Evolutionary conservation across 92 coral and sea anemone genomes (phyloP).

Genomic region (Muricea muricata): DNA sequence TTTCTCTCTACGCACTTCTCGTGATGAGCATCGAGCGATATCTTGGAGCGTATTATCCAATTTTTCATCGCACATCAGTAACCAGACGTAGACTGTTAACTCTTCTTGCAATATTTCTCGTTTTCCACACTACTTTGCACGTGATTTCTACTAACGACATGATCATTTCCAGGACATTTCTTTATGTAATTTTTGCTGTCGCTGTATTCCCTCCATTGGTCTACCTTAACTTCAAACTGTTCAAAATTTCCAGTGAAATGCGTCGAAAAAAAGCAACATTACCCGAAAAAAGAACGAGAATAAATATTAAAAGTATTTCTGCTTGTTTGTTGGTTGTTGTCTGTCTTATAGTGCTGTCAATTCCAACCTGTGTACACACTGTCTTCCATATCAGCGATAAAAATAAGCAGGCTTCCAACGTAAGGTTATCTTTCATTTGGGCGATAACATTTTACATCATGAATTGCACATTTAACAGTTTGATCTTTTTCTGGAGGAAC

Average conservation of each 20-base stretch:
- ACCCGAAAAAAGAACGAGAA: not conserved
- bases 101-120: not conserved
- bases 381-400: not conserved
- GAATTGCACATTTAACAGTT: no score
- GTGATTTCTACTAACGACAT: not conserved
- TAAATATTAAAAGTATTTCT: not conserved
- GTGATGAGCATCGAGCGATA: not conserved
- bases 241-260: not conserved
- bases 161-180: not conserved
- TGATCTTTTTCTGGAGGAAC: no score
- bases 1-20: no score
- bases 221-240: not conserved
- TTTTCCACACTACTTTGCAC: not conserved
- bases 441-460: no score
- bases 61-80: not conserved
- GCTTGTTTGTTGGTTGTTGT: not conserved
- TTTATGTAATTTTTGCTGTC: not conserved
- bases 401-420: not conserved
- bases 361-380: not conserved
- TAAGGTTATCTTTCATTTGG: no score
- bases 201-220: not conserved
- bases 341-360: not conserved
- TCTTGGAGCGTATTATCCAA: not conserved
- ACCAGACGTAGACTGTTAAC: not conserved
- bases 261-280: not conserved